Percentiles rank a stretch among this genome's conserved stretches.
phyloP scores from a whole-genome alignment of 1,140 invertebrate genomes.

The Drosophila santomea region DNA sequence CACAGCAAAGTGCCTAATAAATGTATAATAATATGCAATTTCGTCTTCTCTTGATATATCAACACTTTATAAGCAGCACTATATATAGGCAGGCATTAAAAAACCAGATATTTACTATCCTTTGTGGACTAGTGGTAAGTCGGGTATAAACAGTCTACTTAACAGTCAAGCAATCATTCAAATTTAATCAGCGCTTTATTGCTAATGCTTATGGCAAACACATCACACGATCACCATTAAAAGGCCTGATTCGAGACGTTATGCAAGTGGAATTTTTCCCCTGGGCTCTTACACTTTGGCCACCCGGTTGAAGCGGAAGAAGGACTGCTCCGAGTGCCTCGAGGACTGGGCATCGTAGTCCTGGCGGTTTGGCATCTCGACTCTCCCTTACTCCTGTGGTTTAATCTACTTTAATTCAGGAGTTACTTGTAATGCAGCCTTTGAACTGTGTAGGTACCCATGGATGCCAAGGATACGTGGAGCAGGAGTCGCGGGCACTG shows the following conservation, averaged over 20 bases:
- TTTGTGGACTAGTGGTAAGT: slow-evolving; percentile 38
- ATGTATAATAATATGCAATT: background rate
- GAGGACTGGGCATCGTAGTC: slow-evolving; percentile 72
- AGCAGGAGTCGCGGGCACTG: too few species aligned
- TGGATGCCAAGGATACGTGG: background rate
- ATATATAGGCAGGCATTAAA: slow-evolving; percentile 3
- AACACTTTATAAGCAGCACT: background rate
- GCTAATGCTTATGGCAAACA: slow-evolving; percentile 60
- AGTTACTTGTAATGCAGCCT: slow-evolving; percentile 24
- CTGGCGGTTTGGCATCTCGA: slow-evolving; percentile 59
- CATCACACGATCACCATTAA: slow-evolving; percentile 24
- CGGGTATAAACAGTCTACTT: slow-evolving; percentile 52
- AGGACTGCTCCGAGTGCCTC: slow-evolving; percentile 73
- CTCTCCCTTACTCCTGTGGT: background rate
- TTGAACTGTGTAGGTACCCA: slow-evolving; percentile 56
- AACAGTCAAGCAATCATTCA: slow-evolving; percentile 63
- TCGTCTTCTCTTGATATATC: background rate
- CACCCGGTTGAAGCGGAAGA: slow-evolving; percentile 70
- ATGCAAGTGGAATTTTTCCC: slow-evolving; percentile 32
- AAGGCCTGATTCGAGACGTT: slow-evolving; percentile 33
- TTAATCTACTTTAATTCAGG: slow-evolving; percentile 25
- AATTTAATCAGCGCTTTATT: slow-evolving; percentile 66
- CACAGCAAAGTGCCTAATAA: too few species aligned
- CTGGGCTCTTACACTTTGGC: slow-evolving; percentile 77
- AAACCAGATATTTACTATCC: slow-evolving; percentile 9